Percentiles rank a stretch among this genome's conserved stretches.
These are phyloP conservation scores for Globicephala melas DNA, from an alignment of 2,113 vertebrate species.

Conservation along the genomic window DNA sequence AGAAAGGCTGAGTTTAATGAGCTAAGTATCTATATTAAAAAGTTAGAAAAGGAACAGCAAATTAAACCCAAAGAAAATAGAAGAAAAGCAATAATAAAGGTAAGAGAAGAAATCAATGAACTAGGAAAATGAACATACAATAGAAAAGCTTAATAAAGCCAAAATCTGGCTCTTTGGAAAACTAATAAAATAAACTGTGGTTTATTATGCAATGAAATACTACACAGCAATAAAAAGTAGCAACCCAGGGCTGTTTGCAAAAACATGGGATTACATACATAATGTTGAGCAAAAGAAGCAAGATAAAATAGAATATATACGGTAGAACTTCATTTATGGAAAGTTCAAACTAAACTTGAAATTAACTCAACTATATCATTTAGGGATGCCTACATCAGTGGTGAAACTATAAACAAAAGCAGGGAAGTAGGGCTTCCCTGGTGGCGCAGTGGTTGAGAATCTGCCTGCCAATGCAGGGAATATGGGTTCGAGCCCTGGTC, in stretches of 20 bases:
- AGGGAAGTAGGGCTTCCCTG: not conserved
- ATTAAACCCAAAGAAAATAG: not conserved
- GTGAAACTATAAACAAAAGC: not conserved
- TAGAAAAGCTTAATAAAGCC: not conserved
- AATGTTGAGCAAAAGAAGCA: not conserved
- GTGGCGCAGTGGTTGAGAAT: too few species aligned
- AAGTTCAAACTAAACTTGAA: not conserved
- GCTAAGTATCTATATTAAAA: not conserved
- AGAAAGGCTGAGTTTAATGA: not conserved
- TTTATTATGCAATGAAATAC: not conserved
- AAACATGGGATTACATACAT: not conserved
- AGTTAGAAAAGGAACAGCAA: not conserved
- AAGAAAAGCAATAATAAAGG: not conserved
- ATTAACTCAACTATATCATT: too few species aligned
- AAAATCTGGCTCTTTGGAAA: not conserved
- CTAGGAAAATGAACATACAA: not conserved
- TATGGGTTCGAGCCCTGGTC: too few species aligned
- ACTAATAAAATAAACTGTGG: not conserved
- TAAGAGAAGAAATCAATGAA: not conserved
- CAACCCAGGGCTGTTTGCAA: not conserved
- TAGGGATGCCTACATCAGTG: not conserved
- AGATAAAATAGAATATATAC: not conserved
- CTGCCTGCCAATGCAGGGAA: too few species aligned
- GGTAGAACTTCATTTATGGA: not conserved
- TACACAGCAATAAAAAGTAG: not conserved